phyloP scores from a whole-genome alignment of 2,797 vertebrate species.

The Scolopax bukidnonensis region DNA sequence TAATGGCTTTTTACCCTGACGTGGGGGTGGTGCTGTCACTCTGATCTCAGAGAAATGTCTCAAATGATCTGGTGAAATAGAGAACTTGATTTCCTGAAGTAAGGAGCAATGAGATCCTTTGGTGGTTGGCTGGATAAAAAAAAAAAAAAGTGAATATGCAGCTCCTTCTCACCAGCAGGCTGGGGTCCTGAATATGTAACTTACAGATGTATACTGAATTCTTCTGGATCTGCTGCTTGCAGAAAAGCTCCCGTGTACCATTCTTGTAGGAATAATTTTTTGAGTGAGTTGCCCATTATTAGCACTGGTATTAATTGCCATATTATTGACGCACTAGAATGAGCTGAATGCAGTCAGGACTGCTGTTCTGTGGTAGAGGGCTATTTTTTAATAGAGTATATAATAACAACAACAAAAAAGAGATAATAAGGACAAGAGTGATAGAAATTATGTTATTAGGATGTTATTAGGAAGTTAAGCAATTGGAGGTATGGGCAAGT shows the following conservation, averaged over 20 bases:
- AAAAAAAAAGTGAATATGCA: not conserved
- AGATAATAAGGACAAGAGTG: not conserved
- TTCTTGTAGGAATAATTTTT: not conserved
- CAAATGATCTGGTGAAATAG: not conserved
- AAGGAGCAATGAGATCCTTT: not conserved
- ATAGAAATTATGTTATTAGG: not conserved
- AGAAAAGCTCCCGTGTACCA: not conserved
- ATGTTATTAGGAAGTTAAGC: not conserved
- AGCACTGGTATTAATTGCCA: not conserved
- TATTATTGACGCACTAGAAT: not conserved
- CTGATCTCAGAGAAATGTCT: not conserved
- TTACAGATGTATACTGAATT: not conserved
- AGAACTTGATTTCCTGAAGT: not conserved
- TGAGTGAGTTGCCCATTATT: not conserved
- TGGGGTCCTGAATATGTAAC: not conserved
- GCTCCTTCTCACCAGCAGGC: not conserved
- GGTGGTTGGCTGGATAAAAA: not conserved
- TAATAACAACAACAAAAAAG: not conserved
- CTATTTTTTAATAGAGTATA: not conserved
- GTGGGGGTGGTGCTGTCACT: not conserved
- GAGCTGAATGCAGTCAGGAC: not conserved
- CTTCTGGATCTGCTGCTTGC: not conserved
- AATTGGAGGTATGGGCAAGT: not conserved
- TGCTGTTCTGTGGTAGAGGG: accelerated
- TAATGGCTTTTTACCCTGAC: not conserved